Evolutionary conservation across 1,140 invertebrate species (phyloP), one percentile per base, ranked within the genome.

Genomic region (Drosophila murphyi): DNA sequence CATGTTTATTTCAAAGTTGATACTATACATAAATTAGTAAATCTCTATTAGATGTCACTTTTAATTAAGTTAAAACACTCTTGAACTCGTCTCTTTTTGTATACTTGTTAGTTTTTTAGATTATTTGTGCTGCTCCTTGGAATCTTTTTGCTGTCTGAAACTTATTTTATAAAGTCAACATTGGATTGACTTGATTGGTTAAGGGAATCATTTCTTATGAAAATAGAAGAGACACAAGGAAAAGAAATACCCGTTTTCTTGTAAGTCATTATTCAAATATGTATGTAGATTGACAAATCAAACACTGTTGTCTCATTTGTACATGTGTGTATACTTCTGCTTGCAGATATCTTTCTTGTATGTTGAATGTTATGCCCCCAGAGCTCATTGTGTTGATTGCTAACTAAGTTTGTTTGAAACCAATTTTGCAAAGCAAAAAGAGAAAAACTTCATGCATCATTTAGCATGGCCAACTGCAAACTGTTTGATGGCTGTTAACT

Each of bases 401-500:
- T 62, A 60, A 60, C 57, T 60, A 60, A 60, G 48, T 70, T 62
- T 62, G 43, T 50, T 62, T 62, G 34, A 32, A 29, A 62, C 10
- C 45, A 48, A 20, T 55, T 55, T 20, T 55, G 32, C 12, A 7
- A 12, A 50, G 31, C 39, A 10, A 55, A 56, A 57, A 35, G 28
- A 45, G 55, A 50, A 67, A 70, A 86, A 79, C 59, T 88, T 82
- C 67, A 77, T 80, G 83, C 83, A 88, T 80, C 72, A 87, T 87
- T 87, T 87, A 60, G 76, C 80, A 80, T 69, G 55, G 64, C 50
- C 72, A 88, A 80, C 83, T 80, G 72, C 20, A 20, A 20, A 20
- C 20, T 34, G 35, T 68, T 50, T 34, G 68, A 69, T 69, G 76
- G 55, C 50, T 70, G 52, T 65, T 63, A 73, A 54, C 57, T 55